A percentile compares a stretch with the other conserved stretches of the same genome.
Conservation (phyloP, 1,140 invertebrate genomes). For the Halictus rubicundus region DNA sequence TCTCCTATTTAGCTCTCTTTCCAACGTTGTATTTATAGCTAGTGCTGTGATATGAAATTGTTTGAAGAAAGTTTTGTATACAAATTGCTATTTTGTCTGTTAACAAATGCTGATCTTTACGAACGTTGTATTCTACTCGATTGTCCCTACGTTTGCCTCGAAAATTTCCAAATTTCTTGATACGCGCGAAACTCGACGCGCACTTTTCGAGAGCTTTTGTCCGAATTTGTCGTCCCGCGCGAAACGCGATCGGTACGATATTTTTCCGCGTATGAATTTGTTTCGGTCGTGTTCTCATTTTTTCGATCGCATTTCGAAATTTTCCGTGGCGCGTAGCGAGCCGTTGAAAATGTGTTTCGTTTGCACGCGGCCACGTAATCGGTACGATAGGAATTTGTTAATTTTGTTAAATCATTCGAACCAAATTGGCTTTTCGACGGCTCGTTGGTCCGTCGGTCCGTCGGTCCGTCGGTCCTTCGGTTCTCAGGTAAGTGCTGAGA, state of each 20-base stretch:
- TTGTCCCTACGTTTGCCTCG: conserved; percentile 38
- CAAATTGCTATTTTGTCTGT: conserved; percentile 52
- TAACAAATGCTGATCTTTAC: conserved; percentile 57
- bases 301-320: conserved; percentile 6
- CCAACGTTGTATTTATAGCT: conserved; percentile 61
- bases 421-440: too few relatives aligned
- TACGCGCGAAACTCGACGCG: conserved; percentile 21
- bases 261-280: not conserved
- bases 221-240: not conserved
- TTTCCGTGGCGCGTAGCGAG: not conserved
- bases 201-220: conserved; percentile 55
- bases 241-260: not conserved
- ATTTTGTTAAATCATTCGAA: too few relatives aligned
- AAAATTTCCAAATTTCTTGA: conserved; percentile 45
- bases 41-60: conserved; percentile 64
- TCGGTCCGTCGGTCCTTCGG: too few relatives aligned
- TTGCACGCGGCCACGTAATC: not conserved
- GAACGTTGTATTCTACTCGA: conserved; percentile 54
- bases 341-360: not conserved
- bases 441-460: too few relatives aligned
- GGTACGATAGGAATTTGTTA: too few relatives aligned
- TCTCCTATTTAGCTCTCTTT: conserved; percentile 58
- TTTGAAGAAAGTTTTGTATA: conserved; percentile 60
- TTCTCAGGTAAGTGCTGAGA: too few relatives aligned
- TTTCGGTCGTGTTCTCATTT: not conserved